A percentile compares a stretch with the other conserved stretches of the same genome.
These are phyloP conservation scores for Hirundichthys speculiger DNA, from an alignment of 2,113 vertebrate species.

Conservation along the genomic window DNA sequence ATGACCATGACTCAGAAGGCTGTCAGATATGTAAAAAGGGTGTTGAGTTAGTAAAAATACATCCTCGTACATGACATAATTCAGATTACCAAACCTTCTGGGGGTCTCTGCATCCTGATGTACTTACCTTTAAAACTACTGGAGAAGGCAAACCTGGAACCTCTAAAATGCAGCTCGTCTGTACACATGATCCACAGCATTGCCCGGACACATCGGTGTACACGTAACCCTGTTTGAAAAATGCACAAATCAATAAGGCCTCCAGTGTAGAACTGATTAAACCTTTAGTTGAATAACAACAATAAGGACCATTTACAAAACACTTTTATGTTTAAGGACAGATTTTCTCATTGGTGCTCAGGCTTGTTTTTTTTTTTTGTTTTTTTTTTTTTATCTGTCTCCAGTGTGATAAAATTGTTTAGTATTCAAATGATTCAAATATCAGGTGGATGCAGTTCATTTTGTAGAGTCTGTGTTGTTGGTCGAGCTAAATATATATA, in stretches of 20 bases:
- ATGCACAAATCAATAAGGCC: neutral
- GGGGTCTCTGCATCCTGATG: neutral
- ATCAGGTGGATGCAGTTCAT: too few relatives aligned
- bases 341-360: too few relatives aligned
- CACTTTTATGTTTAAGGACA: too few relatives aligned
- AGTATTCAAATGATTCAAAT: too few relatives aligned
- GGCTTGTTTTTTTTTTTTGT: too few relatives aligned
- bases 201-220: constrained; percentile 52
- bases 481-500: too few relatives aligned
- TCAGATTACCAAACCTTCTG: neutral
- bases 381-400: too few relatives aligned
- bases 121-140: constrained; percentile 73
- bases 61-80: neutral
- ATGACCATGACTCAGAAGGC: constrained; percentile 77
- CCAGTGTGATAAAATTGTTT: too few relatives aligned
- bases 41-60: neutral
- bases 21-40: constrained; percentile 55
- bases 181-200: constrained; percentile 85
- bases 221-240: constrained; percentile 72
- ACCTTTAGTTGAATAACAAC: too few relatives aligned
- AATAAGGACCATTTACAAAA: too few relatives aligned
- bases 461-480: too few relatives aligned
- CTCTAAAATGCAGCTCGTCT: constrained; percentile 70
- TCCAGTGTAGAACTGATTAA: neutral
- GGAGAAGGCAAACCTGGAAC: constrained; percentile 36